Percentiles rank a stretch among this genome's conserved stretches.
These are phyloP conservation scores for Lytechinus pictus DNA, from an alignment of 35 echinoderm and acorn worm species.

Conservation along the genomic window DNA sequence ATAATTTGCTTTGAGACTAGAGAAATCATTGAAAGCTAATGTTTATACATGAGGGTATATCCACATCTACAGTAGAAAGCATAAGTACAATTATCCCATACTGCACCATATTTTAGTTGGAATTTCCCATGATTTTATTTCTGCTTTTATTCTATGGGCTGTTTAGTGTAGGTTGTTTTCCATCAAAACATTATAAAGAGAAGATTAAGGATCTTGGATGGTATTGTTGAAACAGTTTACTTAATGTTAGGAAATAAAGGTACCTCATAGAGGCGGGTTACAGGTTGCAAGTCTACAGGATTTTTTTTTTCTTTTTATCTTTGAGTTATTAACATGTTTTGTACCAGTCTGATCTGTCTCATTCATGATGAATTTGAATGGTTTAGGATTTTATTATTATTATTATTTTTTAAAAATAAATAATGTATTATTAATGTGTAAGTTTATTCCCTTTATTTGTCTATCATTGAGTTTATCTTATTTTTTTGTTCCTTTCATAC, in stretches of 20 bases:
- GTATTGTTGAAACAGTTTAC: no score
- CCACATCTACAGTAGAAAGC: conserved; percentile 10
- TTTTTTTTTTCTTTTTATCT: no score
- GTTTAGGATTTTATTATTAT: neutral
- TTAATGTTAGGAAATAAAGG: no score
- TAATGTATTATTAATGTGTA: neutral
- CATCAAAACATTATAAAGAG: neutral
- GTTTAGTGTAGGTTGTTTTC: neutral
- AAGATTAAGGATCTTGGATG: neutral
- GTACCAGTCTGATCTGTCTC: neutral
- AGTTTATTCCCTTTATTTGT: neutral
- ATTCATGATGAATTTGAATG: neutral
- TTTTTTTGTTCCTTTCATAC: neutral
- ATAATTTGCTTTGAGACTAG: neutral
- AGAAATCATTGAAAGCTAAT: neutral
- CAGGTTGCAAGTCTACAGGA: no score
- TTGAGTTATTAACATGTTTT: neutral
- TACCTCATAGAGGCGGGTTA: no score
- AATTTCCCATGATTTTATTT: neutral
- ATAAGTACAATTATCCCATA: neutral
- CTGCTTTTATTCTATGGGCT: neutral
- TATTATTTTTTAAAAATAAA: neutral
- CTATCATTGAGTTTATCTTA: neutral
- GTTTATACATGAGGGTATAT: neutral
- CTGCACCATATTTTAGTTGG: no score